A percentile compares a stretch with the other conserved stretches of the same genome.
Conservation (phyloP, 2,797 vertebrate genomes). For the Merluccius polli region DNA sequence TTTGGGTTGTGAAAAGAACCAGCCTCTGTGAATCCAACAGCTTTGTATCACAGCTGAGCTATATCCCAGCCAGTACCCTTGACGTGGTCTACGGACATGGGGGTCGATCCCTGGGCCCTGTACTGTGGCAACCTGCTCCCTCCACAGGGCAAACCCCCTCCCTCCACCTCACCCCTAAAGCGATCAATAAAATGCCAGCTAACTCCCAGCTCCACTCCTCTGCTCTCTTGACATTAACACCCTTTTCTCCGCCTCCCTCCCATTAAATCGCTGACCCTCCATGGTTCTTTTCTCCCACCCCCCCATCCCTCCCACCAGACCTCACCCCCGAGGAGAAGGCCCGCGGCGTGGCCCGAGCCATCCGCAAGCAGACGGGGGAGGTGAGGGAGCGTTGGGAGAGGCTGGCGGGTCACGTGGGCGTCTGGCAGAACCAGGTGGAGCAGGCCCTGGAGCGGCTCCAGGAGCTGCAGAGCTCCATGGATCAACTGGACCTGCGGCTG, state of each 20-base stretch:
- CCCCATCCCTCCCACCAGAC: slow-evolving; percentile 63
- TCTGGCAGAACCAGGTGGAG: slow-evolving; percentile 93
- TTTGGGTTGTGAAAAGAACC: background rate
- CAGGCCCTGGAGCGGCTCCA: slow-evolving; percentile 85
- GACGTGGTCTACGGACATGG: background rate
- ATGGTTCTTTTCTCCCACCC: background rate
- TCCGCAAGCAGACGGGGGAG: slow-evolving; percentile 91
- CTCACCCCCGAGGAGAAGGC: slow-evolving; percentile 90
- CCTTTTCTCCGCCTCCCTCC: background rate
- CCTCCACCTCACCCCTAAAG: background rate
- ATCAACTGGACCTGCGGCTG: slow-evolving; percentile 86
- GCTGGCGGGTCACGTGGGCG: slow-evolving; percentile 75
- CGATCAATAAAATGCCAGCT: background rate
- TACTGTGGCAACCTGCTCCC: background rate
- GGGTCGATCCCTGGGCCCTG: background rate
- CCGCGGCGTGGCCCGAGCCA: slow-evolving; percentile 84
- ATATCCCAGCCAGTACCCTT: background rate
- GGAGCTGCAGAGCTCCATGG: slow-evolving; percentile 92
- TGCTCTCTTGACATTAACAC: too few species aligned
- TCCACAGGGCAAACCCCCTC: too few species aligned
- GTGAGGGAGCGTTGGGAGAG: slow-evolving; percentile 92
- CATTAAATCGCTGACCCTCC: background rate
- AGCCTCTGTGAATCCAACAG: background rate
- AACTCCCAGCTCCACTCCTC: background rate
- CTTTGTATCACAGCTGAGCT: background rate